Base-by-base conservation (phyloP, 2,888 invertebrate genomes). In the Octodonta nipae region DNA sequence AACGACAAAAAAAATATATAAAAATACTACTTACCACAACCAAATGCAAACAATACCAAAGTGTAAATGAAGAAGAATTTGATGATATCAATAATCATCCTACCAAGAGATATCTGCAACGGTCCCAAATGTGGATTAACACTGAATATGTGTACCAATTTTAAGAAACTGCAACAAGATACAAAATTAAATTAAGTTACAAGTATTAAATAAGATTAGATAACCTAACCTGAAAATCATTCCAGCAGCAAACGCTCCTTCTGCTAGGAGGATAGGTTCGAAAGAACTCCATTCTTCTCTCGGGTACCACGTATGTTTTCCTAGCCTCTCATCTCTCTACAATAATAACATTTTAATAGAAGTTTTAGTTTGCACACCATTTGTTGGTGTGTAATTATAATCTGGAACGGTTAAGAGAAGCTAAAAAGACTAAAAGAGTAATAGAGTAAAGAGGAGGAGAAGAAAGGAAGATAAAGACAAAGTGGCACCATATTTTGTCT, bases 61-160 rank as follows among this genome's bases (percentile, higher is more conserved):
- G 87, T 79, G 56, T 91, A 92, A 50, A 95, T 88, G 58, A 91
- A 87, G 70, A 91, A 89, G 66, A 93, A 93, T 61, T 93, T 93
- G 43, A 93, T 74, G 43, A 95, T 92, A 57, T 95, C 93, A 51
- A 87, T 75, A 33, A 87, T 84, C 93, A 87, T 87, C 51, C 88
- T 70, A 31, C 93, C 93, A 10, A 95, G 65, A 1, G 93, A 93
- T 32, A 95, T 92, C 64, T 93, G 93, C 12, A 68, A 65, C 0
- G 93, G 95, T 39, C 95, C 93, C 47, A 95, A 70, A 61, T 95
- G 88, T 1, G 93, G 93, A 65, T 92, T 93, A 42, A 95, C 87
- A 39, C 91, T 92, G 70, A 93, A 93, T 56, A 93, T 88, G 61
- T 93, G 92, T 12, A 95, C 92, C 52, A 95, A 71, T 61, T 95